Evolutionary conservation across 2,113 vertebrate genomes (phyloP).

Genomic region (Sander lucioperca): DNA sequence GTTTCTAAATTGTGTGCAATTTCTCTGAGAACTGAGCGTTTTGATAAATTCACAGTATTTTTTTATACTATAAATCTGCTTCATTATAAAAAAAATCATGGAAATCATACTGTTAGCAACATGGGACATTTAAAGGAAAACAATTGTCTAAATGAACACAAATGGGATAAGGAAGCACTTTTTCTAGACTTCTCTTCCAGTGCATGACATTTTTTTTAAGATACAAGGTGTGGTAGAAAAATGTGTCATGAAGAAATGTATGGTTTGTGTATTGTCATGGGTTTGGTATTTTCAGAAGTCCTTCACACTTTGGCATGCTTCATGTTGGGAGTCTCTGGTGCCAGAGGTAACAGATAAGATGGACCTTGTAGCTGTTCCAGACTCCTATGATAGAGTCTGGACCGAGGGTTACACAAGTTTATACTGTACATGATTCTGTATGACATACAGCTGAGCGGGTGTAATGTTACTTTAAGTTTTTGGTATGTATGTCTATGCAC

Average conservation of each 20-base stretch:
- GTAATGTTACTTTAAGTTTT: neutral
- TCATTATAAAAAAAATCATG: too few relatives aligned
- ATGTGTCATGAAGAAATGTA: neutral
- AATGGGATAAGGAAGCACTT: neutral
- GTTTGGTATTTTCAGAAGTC: neutral
- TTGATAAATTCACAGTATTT: too few relatives aligned
- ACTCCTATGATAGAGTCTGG: neutral
- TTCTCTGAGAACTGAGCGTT: too few relatives aligned
- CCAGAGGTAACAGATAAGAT: neutral
- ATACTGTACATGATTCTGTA: neutral
- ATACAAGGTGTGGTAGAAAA: neutral
- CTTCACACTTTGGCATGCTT: neutral
- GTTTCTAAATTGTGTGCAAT: too few relatives aligned
- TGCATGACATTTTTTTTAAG: neutral
- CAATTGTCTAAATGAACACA: neutral
- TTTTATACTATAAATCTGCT: too few relatives aligned
- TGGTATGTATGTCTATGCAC: neutral
- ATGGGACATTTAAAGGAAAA: too few relatives aligned
- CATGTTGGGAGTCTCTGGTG: neutral
- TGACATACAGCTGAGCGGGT: neutral
- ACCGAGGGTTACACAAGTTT: neutral
- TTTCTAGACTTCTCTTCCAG: neutral
- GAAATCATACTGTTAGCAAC: too few relatives aligned
- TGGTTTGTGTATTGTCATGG: neutral
- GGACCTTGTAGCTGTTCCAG: neutral